Conservation (phyloP, 2,888 invertebrate genomes). For the Apodemia duryi region DNA sequence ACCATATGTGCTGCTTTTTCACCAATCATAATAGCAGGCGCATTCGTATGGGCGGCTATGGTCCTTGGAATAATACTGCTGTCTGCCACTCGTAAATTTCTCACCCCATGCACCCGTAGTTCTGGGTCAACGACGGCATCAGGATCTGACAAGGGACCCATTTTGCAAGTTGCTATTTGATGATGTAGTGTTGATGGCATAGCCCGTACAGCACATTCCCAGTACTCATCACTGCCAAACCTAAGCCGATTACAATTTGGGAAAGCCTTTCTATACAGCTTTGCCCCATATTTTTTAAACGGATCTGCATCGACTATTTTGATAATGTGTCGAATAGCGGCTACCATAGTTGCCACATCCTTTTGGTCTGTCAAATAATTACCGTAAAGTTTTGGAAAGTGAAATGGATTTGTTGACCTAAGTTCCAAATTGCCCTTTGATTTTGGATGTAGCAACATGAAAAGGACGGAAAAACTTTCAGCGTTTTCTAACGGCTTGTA, state of each 20-base stretch:
- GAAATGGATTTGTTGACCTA: constrained; percentile 81
- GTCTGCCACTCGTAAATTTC: constrained; percentile 82
- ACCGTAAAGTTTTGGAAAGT: constrained; percentile 83
- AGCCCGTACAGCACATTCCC: constrained; percentile 82
- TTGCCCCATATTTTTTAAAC: constrained; percentile 80
- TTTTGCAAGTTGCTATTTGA: constrained; percentile 84
- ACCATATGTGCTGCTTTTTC: constrained; percentile 85
- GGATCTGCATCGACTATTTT: constrained; percentile 77
- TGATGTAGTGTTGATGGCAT: constrained; percentile 83
- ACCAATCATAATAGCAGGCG: constrained; percentile 84
- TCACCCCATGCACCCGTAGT: constrained; percentile 80
- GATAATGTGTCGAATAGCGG: constrained; percentile 78
- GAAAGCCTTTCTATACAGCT: constrained; percentile 71
- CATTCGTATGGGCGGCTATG: constrained; percentile 83
- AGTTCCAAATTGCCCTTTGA: constrained; percentile 83
- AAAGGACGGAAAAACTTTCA: constrained; percentile 70
- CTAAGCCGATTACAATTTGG: constrained; percentile 73
- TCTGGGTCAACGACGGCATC: constrained; percentile 82
- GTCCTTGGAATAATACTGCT: constrained; percentile 84
- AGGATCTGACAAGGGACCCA: constrained; percentile 80
- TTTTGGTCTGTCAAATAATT: constrained; percentile 83
- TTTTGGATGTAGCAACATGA: constrained; percentile 80
- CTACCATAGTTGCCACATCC: constrained; percentile 80
- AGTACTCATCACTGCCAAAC: constrained; percentile 81
- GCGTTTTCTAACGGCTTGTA: constrained; percentile 59